These are phyloP conservation scores for Panagrolaimus sp. DNA, from an alignment of 1,140 invertebrate genomes.

Conservation along the genomic window DNA sequence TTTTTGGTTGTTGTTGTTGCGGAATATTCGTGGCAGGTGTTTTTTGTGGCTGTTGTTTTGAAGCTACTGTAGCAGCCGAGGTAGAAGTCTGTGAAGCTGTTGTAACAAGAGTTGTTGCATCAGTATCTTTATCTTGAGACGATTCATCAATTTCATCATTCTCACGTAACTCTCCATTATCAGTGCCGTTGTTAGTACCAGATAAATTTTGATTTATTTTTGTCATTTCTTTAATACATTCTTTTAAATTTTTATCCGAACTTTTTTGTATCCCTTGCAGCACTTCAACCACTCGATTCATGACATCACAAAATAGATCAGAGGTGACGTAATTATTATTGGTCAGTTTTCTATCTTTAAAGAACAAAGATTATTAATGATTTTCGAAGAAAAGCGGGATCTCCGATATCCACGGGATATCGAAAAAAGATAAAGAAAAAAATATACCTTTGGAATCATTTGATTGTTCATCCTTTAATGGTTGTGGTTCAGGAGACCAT, in stretches of 20 bases:
- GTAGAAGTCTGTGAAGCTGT: too few relatives aligned
- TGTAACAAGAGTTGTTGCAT: too few relatives aligned
- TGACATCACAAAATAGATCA: not conserved
- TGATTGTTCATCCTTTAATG: not conserved
- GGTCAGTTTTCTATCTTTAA: too few relatives aligned
- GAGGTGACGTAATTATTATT: not conserved
- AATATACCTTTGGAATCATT: too few relatives aligned
- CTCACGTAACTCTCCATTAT: not conserved
- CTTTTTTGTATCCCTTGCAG: not conserved
- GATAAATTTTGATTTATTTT: not conserved
- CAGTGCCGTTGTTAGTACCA: not conserved
- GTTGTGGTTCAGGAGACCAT: not conserved
- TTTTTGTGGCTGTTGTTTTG: not conserved
- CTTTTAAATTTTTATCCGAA: not conserved
- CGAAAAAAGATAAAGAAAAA: too few relatives aligned
- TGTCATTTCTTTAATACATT: conserved; percentile 1
- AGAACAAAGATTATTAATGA: too few relatives aligned
- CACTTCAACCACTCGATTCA: not conserved
- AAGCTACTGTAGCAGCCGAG: not conserved
- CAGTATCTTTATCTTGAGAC: too few relatives aligned
- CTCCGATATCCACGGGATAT: too few relatives aligned
- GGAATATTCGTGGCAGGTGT: not conserved
- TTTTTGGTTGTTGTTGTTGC: not conserved
- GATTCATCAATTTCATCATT: not conserved
- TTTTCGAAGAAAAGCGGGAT: too few relatives aligned